Percentiles rank a stretch among this genome's conserved stretches.
Evolutionary conservation across 2,113 vertebrate species (phyloP).

Genomic region (Lipophrys pholis): DNA sequence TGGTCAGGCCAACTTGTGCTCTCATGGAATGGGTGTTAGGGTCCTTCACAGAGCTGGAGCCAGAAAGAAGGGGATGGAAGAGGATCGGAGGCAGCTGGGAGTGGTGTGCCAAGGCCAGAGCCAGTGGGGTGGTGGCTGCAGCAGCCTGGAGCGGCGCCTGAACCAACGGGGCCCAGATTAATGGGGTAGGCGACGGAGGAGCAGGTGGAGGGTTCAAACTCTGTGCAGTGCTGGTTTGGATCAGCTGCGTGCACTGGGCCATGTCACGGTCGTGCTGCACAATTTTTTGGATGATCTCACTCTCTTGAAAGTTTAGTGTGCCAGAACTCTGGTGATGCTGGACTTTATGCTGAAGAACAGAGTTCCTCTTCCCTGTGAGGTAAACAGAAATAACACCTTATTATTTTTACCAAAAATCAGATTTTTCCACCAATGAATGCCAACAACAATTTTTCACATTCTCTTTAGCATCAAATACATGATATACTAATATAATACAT

Average conservation of each 20-base stretch:
- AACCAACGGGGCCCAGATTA: constrained; percentile 96
- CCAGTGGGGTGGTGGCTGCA: constrained; percentile 93
- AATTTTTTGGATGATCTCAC: constrained; percentile 99
- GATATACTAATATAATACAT: too few relatives aligned
- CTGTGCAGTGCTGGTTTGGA: constrained; percentile 79
- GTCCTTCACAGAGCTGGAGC: constrained; percentile 83
- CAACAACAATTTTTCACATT: neutral
- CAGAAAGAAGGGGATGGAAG: constrained; percentile 84
- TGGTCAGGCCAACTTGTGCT: constrained; percentile 71
- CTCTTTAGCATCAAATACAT: neutral
- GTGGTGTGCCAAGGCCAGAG: constrained; percentile 94
- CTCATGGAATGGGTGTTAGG: constrained; percentile 79
- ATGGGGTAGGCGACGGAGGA: constrained; percentile 84
- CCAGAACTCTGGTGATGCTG: constrained; percentile 96
- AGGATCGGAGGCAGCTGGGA: constrained; percentile 89
- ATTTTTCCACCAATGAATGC: neutral
- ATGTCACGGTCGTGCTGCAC: constrained; percentile 98
- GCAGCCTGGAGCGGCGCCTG: constrained; percentile 95
- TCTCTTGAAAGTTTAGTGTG: constrained; percentile 95
- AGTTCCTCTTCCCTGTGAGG: constrained; percentile 92
- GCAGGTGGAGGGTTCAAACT: constrained; percentile 61
- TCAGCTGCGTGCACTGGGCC: constrained; percentile 92
- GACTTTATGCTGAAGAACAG: constrained; percentile 95
- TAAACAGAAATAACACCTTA: constrained; percentile 14
- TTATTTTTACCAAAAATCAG: neutral